Percentiles rank a stretch among this genome's conserved stretches.
Conservation (phyloP, 2,888 invertebrate species). For the Orthonevra nobilis region DNA sequence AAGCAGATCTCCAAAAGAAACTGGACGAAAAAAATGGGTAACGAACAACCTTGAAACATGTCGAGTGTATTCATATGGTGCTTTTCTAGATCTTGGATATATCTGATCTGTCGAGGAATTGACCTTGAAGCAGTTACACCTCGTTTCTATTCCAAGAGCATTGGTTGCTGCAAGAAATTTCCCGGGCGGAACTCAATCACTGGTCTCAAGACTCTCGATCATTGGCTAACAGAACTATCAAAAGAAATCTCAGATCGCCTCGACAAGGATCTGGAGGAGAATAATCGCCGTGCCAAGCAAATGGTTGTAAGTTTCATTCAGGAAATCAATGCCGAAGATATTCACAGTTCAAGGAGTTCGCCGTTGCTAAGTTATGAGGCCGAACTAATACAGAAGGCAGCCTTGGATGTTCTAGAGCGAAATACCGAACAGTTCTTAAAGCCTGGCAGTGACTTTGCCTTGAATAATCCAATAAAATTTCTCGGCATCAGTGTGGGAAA, state of each 20-base stretch:
- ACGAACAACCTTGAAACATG: constrained; percentile 72
- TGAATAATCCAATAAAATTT: constrained; percentile 84
- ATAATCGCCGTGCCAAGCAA: constrained; percentile 88
- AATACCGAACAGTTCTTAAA: constrained; percentile 80
- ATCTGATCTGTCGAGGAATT: constrained; percentile 91
- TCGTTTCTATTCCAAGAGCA: constrained; percentile 93
- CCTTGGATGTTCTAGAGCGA: constrained; percentile 85
- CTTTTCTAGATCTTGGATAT: constrained; percentile 93
- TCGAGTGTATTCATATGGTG: too few relatives aligned
- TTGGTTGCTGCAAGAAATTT: constrained; percentile 97
- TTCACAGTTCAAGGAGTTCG: constrained; percentile 85
- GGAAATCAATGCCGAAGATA: constrained; percentile 82
- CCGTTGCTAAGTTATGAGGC: constrained; percentile 84
- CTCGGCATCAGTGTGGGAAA: constrained; percentile 90
- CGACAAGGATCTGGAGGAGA: constrained; percentile 89
- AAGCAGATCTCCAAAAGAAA: constrained; percentile 85
- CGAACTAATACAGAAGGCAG: constrained; percentile 84
- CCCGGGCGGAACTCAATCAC: constrained; percentile 88
- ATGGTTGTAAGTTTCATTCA: constrained; percentile 88
- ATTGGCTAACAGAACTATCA: constrained; percentile 91
- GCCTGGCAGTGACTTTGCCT: constrained; percentile 73
- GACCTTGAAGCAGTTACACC: constrained; percentile 93
- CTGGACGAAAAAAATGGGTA: constrained; percentile 95
- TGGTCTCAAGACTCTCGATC: constrained; percentile 84
- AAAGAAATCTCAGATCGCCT: constrained; percentile 92